These are phyloP conservation scores for Hippoglossus hippoglossus DNA, from an alignment of 2,797 vertebrate species.

Conservation along the genomic window DNA sequence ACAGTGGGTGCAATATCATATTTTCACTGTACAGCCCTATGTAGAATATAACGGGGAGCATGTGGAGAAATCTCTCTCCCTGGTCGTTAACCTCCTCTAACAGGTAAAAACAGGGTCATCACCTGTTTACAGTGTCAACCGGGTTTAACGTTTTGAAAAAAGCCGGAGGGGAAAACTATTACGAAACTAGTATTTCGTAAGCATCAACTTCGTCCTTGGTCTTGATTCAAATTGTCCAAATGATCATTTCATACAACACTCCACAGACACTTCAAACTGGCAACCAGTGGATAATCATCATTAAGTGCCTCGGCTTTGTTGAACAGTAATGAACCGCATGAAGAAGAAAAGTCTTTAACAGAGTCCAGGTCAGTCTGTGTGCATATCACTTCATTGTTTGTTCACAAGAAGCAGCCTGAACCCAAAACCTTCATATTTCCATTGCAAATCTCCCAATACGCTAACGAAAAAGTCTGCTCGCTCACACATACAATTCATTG, in stretches of 20 bases:
- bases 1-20: conserved; percentile 73
- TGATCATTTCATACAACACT: conserved; percentile 27
- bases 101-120: conserved; percentile 21
- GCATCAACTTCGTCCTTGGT: conserved; percentile 14
- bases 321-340: conserved; percentile 40
- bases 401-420: conserved; percentile 36
- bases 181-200: conserved; percentile 44
- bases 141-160: conserved; percentile 22
- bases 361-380: conserved; percentile 45
- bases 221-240: conserved; percentile 20
- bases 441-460: conserved; percentile 61
- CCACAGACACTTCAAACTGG: conserved; percentile 62
- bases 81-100: conserved; percentile 20
- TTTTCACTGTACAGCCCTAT: conserved; percentile 75
- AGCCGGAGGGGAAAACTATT: conserved; percentile 48
- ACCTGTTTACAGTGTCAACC: conserved; percentile 39
- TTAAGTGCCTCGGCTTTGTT: conserved; percentile 67
- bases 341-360: conserved; percentile 24
- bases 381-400: conserved; percentile 21
- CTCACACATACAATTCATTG: conserved; percentile 43
- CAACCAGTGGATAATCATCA: conserved; percentile 29
- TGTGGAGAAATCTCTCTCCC: conserved; percentile 33
- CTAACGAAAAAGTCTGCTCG: conserved; percentile 35
- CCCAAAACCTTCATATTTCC: conserved; percentile 63
- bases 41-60: conserved; percentile 56